Evolutionary conservation across 2,888 invertebrate genomes (phyloP), one percentile per base, ranked within the genome.

Genomic region (Leptothorax acervorum): DNA sequence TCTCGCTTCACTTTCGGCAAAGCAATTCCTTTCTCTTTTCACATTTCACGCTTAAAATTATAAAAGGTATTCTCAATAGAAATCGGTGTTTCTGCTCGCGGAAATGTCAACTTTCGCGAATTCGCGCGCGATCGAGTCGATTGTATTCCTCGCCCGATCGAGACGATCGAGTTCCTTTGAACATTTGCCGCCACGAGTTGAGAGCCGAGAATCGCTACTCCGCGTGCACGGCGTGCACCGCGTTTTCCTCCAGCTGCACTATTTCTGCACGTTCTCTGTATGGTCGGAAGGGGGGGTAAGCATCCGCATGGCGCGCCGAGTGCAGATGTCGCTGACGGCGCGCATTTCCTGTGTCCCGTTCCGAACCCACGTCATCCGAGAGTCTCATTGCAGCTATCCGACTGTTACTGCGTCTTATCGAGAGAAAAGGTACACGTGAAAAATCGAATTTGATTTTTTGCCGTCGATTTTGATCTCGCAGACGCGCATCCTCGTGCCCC

Each of bases 361-460:
- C 9, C 12, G 48, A n/a, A 8, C 5, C 42, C 2, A 1, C n/a
- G 74, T 82, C 84, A 85, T 63, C 2, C 6, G 11, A 3, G 71
- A 2, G 4, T 73, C 9, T 71, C n/a, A 9, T 45, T 6, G 83
- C 91, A 89, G 88, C 93, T 93, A 90, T 60, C 90, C 9, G 78
- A 45, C 0, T 5, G 35, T 11, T 11, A 2, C 1, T 9, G 18
- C 48, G 5, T 51, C 0, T 2, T 31, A 9, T 0, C 5, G 28
- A 9, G 3, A 3, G 9, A 8, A 9, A 4, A 81, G 6, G 0
- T 0, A 0, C 1, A 11, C n/a, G 12, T 3, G 45, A 28, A 28
- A 89, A 88, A 89, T 84, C 71, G 8, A 70, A 73, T 28, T 5
- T 15, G 18, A 53, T 84, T 90, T 89, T 90, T 90, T 88, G 6